These are phyloP conservation scores for Aleadryas rufinucha DNA, from an alignment of 2,113 vertebrate genomes.

Conservation along the genomic window DNA sequence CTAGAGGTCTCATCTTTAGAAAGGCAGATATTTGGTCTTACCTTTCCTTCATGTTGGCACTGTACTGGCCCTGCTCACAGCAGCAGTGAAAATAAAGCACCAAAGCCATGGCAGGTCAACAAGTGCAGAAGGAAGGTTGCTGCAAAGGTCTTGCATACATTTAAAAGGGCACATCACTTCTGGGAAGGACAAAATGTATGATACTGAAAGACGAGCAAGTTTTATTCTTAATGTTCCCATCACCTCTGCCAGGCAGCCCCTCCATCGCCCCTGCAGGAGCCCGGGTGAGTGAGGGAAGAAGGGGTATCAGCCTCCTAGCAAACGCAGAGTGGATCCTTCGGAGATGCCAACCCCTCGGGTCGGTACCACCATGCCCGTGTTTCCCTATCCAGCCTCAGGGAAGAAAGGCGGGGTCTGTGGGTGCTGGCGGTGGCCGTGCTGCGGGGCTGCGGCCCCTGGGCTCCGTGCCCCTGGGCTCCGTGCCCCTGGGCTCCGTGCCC, in stretches of 20 bases:
- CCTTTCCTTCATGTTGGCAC: not conserved
- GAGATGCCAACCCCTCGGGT: not conserved
- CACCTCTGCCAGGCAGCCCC: not conserved
- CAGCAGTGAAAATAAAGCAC: not conserved
- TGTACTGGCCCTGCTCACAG: not conserved
- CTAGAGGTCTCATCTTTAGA: not conserved
- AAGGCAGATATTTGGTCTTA: not conserved
- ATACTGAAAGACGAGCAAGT: not conserved
- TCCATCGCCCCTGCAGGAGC: accelerated
- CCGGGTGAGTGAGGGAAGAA: accelerated
- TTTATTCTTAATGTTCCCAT: not conserved
- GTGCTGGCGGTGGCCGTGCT: not conserved
- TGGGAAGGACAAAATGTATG: not conserved
- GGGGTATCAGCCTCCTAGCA: not conserved
- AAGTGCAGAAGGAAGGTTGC: not conserved
- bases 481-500: not conserved
- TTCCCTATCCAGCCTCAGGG: not conserved
- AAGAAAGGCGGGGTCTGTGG: not conserved
- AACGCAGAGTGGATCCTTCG: accelerated
- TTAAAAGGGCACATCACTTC: not conserved
- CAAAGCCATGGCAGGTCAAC: not conserved
- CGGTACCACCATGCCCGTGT: not conserved
- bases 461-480: accelerated
- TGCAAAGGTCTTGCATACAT: not conserved
- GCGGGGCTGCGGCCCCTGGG: not conserved